These are phyloP conservation scores for Boloria euphrosyne DNA, from an alignment of 2,888 invertebrate species.

Conservation along the genomic window DNA sequence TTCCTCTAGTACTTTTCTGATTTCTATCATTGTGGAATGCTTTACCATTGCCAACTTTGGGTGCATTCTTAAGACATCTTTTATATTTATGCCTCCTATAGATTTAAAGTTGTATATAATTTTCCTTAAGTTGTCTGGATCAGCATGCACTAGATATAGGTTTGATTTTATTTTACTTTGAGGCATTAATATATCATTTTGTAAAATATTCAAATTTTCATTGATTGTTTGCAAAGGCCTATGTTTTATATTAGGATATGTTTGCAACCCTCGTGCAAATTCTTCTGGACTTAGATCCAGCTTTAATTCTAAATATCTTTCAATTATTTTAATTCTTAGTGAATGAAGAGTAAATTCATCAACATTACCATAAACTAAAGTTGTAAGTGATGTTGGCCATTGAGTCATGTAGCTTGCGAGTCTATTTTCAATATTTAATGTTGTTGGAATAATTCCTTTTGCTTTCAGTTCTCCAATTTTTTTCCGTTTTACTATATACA, in stretches of 20 bases:
- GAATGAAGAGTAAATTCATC: constrained; percentile 56
- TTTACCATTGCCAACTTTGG: constrained; percentile 70
- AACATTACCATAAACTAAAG: constrained; percentile 61
- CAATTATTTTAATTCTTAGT: constrained; percentile 69
- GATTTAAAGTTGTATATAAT: constrained; percentile 60
- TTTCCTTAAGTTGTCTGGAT: constrained; percentile 69
- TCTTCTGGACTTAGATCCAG: constrained; percentile 66
- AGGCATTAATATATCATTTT: constrained; percentile 63
- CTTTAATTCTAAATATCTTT: constrained; percentile 69
- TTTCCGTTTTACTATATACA: constrained; percentile 60
- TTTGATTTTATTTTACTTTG: constrained; percentile 69
- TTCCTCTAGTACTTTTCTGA: constrained; percentile 61
- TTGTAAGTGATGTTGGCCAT: constrained; percentile 77
- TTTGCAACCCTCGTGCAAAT: constrained; percentile 63
- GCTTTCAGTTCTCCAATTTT: constrained; percentile 62
- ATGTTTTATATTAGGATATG: constrained; percentile 74
- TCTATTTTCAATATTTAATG: constrained; percentile 68
- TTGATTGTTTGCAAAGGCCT: constrained; percentile 68
- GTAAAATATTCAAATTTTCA: constrained; percentile 63
- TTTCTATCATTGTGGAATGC: constrained; percentile 59
- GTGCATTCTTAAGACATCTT: constrained; percentile 68
- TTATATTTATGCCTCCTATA: constrained; percentile 72
- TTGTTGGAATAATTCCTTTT: constrained; percentile 49
- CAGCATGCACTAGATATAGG: constrained; percentile 68
- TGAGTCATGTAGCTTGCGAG: constrained; percentile 70